A percentile compares a stretch with the other conserved stretches of the same genome.
Conservation (phyloP, 1,140 invertebrate species). For the Scaptomyza graminum region DNA sequence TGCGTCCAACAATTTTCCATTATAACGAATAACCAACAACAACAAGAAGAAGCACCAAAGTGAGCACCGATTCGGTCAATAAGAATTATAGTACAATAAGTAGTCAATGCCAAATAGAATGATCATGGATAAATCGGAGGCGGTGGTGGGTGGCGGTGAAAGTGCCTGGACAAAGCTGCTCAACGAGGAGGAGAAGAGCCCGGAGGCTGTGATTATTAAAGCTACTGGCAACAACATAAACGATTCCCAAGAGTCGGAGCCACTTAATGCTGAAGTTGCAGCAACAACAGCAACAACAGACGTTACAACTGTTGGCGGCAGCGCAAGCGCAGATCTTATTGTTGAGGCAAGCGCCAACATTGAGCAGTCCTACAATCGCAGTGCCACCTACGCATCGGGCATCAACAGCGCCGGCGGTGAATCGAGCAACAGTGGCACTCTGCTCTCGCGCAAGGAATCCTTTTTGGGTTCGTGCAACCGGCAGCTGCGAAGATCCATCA, state of each 20-base stretch:
- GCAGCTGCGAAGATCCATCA: conserved; percentile 85
- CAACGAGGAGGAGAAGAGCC: conserved; percentile 61
- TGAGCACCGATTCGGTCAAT: conserved; percentile 6
- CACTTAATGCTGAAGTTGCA: conserved; percentile 44
- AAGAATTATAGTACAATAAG: conserved; percentile 34
- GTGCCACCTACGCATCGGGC: conserved; percentile 63
- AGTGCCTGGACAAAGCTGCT: conserved; percentile 79
- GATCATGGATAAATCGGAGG: conserved; percentile 78
- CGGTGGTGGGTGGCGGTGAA: conserved; percentile 59
- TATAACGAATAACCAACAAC: conserved; percentile 60
- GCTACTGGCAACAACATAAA: conserved; percentile 18
- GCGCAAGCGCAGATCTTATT: conserved; percentile 1
- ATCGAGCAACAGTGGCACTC: conserved; percentile 64
- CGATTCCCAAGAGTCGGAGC: conserved; percentile 43
- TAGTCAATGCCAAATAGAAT: conserved; percentile 76
- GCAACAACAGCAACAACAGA: neutral
- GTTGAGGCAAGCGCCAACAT: neutral
- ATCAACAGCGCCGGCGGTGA: conserved; percentile 71
- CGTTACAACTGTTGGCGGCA: neutral
- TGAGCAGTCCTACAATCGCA: conserved; percentile 62
- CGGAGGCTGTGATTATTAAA: conserved; percentile 63
- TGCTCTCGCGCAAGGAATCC: conserved; percentile 77
- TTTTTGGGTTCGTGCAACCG: conserved; percentile 85
- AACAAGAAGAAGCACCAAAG: conserved; percentile 56
- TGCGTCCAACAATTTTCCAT: conserved; percentile 64